Percentiles rank a stretch among this genome's conserved stretches.
Evolutionary conservation across 2,113 vertebrate genomes (phyloP).

Genomic region (Corythornis vintsioides): DNA sequence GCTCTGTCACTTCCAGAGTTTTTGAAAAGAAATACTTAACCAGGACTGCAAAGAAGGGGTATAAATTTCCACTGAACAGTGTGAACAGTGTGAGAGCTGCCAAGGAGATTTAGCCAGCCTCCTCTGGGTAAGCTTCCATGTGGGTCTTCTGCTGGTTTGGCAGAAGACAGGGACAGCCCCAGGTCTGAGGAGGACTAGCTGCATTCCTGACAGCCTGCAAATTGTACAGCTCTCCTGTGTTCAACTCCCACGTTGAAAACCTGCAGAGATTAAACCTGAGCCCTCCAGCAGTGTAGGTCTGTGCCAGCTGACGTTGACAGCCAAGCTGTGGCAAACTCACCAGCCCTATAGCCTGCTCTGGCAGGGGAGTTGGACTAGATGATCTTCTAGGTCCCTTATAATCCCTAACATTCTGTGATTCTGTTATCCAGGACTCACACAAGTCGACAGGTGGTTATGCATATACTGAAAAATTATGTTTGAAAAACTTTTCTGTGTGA

Average conservation of each 20-base stretch:
- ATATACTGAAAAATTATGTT: neutral
- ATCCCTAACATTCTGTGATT: too few species aligned
- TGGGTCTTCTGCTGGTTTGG: neutral
- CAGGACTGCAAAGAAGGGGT: neutral
- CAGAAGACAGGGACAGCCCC: neutral
- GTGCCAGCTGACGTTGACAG: neutral
- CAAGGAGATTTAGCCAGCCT: neutral
- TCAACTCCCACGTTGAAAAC: neutral
- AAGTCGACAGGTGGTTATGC: neutral
- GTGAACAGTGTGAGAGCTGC: neutral
- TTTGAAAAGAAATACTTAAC: neutral
- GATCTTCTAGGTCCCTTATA: too few species aligned
- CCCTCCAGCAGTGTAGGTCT: neutral
- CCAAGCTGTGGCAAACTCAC: neutral
- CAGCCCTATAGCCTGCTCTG: neutral
- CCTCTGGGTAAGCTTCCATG: neutral
- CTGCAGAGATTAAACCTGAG: neutral
- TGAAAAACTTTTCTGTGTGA: neutral
- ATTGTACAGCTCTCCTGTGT: neutral
- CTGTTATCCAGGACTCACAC: neutral
- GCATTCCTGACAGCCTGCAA: slow-evolving; percentile 10
- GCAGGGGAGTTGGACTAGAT: too few species aligned
- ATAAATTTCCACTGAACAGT: neutral
- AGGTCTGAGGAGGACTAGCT: neutral
- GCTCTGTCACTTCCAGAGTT: neutral